phyloP scores from a whole-genome alignment of 1,140 invertebrate species.

The Drosophila orosa region DNA sequence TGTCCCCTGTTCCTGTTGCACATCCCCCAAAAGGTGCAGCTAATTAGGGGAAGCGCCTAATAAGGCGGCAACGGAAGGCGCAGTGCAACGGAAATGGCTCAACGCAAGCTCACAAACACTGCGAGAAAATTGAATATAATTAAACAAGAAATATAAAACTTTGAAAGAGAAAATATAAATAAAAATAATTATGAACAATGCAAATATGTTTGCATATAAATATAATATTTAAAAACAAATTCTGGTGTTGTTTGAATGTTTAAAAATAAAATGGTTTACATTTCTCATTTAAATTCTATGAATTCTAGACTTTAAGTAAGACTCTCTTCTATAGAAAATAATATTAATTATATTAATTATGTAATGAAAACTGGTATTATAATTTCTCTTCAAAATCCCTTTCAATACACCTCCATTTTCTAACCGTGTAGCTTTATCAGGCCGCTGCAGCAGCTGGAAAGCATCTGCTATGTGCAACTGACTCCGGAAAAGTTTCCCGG shows the following conservation, averaged over 20 bases:
- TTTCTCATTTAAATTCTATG: neutral
- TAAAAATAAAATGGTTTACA: neutral
- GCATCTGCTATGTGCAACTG: slow-evolving; percentile 40
- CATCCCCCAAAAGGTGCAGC: slow-evolving; percentile 35
- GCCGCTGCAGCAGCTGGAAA: slow-evolving; percentile 24
- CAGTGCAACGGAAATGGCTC: slow-evolving; percentile 60
- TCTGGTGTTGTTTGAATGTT: neutral
- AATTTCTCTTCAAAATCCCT: neutral
- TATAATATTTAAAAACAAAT: neutral
- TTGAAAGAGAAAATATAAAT: neutral
- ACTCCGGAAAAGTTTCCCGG: slow-evolving; percentile 46
- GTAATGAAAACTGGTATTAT: too few species aligned
- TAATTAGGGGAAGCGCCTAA: slow-evolving; percentile 72
- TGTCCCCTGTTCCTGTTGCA: slow-evolving; percentile 35
- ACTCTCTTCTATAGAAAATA: too few species aligned
- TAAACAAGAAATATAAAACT: neutral
- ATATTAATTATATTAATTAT: too few species aligned
- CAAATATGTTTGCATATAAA: neutral
- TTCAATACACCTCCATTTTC: neutral
- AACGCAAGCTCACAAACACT: slow-evolving; percentile 11
- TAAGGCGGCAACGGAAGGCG: slow-evolving; percentile 58
- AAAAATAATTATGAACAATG: neutral
- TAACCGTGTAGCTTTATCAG: slow-evolving; percentile 41
- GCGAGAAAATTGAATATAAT: neutral
- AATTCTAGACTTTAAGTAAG: neutral